phyloP scores from a whole-genome alignment of 2,113 vertebrate species.

The Spilogale gracilis region DNA sequence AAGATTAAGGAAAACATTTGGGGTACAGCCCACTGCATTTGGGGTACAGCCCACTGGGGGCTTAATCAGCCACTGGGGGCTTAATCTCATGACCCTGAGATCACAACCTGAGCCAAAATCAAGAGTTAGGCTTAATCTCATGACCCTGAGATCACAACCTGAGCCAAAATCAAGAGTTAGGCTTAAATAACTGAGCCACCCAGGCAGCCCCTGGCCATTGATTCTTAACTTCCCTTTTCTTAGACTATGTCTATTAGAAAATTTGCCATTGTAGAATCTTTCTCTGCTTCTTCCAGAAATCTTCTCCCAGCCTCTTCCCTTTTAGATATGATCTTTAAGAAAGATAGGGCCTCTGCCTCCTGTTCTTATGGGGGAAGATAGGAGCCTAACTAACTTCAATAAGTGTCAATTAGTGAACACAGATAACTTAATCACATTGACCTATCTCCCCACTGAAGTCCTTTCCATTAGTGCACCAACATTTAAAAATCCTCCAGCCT shows the following conservation, averaged over 20 bases:
- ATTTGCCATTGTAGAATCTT: not conserved
- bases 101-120: too few relatives aligned
- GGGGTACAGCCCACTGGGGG: not conserved
- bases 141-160: not conserved
- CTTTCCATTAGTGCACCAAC: not conserved
- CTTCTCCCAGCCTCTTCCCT: not conserved
- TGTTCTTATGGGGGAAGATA: not conserved
- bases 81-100: not conserved
- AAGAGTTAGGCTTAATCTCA: too few relatives aligned
- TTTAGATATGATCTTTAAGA: constrained; percentile 18
- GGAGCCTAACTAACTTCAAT: not conserved
- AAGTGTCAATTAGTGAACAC: not conserved
- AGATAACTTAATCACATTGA: not conserved
- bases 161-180: not conserved
- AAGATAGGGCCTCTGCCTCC: not conserved
- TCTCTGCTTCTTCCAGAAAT: not conserved
- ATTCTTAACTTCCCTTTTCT: not conserved
- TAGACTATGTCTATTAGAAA: not conserved
- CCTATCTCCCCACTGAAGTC: not conserved
- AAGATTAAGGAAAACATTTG: not conserved
- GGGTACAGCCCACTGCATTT: not conserved
- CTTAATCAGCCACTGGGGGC: not conserved
- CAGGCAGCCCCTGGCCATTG: not conserved
- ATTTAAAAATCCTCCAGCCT: not conserved
- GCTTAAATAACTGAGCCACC: not conserved